These are phyloP conservation scores for Bufo gargarizans DNA, from an alignment of 2,113 vertebrate species.

Conservation along the genomic window DNA sequence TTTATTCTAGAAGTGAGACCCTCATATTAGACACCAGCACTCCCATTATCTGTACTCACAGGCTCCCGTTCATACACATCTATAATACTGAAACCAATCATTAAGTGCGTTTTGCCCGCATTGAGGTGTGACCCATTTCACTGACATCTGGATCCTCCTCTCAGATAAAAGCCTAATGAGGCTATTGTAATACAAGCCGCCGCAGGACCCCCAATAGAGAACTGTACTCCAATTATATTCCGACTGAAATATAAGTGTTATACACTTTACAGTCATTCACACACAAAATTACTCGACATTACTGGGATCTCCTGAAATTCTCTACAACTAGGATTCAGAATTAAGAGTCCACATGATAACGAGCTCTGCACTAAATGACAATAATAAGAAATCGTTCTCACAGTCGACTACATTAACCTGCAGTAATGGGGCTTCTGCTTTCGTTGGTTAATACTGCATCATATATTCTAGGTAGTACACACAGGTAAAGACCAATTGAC, in stretches of 20 bases:
- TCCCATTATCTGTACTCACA: too few relatives aligned
- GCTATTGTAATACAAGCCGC: neutral
- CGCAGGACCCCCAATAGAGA: neutral
- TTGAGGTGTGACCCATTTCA: neutral
- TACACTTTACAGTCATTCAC: constrained; percentile 2
- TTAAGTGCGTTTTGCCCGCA: neutral
- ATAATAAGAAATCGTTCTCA: neutral
- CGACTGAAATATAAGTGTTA: constrained; percentile 6
- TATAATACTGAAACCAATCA: neutral
- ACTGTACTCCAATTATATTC: constrained; percentile 3
- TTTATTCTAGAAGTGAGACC: neutral
- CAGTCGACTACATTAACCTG: neutral
- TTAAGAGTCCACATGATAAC: neutral
- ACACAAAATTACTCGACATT: neutral
- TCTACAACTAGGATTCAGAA: neutral
- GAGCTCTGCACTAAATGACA: neutral
- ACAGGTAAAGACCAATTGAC: neutral
- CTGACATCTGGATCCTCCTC: neutral
- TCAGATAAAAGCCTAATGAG: constrained; percentile 13
- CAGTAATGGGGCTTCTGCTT: neutral
- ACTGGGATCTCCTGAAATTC: neutral
- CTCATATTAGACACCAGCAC: neutral
- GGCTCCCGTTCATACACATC: too few relatives aligned
- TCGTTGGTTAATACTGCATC: neutral
- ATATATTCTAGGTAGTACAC: neutral